Conservation (phyloP, 2,113 vertebrate species). For the Pollachius pollachius region DNA sequence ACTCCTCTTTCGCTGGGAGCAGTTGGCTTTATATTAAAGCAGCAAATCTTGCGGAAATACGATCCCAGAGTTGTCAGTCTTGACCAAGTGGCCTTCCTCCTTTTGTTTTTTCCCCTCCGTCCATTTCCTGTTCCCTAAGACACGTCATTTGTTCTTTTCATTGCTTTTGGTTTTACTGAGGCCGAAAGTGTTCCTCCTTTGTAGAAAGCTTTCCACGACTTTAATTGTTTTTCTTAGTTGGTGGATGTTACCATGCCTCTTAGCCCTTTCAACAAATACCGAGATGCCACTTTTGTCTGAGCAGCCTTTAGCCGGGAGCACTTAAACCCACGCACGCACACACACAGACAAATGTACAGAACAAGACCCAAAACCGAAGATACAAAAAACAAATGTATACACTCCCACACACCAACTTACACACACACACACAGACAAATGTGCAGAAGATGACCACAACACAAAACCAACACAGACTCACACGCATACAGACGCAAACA, state of each 20-base stretch:
- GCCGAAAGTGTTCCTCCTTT: no score
- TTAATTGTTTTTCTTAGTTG: no score
- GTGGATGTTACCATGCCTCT: not conserved
- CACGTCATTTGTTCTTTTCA: not conserved
- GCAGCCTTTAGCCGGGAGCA: no score
- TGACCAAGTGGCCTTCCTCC: slow-evolving; percentile 35
- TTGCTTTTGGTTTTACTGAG: not conserved
- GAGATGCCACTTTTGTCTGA: no score
- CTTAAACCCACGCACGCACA: no score
- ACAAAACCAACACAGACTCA: not conserved
- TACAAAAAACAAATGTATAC: not conserved
- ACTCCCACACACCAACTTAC: slow-evolving; percentile 13
- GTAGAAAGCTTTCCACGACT: no score
- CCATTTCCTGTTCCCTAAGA: slow-evolving; percentile 38
- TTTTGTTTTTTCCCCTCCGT: not conserved
- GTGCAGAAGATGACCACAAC: no score
- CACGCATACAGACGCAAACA: not conserved
- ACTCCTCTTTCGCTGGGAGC: slow-evolving; percentile 47
- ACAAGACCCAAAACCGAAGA: no score
- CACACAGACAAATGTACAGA: no score
- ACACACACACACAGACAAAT: slow-evolving; percentile 9
- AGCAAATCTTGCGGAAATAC: slow-evolving; percentile 63
- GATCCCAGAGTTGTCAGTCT: slow-evolving; percentile 45
- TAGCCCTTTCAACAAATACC: not conserved
- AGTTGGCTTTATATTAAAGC: slow-evolving; percentile 63